Base-by-base conservation (phyloP, 2,888 invertebrate genomes). In the Drosophila neotestacea region DNA sequence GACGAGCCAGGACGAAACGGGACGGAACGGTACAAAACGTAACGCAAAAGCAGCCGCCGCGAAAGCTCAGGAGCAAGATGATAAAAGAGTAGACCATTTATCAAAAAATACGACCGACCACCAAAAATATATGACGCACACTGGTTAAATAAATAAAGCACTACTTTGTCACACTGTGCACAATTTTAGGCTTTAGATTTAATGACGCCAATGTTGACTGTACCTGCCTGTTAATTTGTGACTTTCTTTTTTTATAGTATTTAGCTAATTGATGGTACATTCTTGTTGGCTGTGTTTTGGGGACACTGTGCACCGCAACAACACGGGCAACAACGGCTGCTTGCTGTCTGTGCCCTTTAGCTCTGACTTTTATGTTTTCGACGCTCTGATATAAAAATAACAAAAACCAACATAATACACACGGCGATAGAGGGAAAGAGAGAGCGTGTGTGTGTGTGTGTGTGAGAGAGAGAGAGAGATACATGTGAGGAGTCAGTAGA, bases 21-120 rank as follows among this genome's bases (percentile, higher is more conserved):
- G 41, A 66, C 62, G 44, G 54, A 7, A 46, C 16, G 54, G 61
- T 32, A 32, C 13, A 55, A 48, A 81, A 79, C 73, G 85, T 61
- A 84, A 64, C 58, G 79, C 59, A 69, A 73, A 82, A 72, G 59
- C 46, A 51, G 65, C 64, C 30, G 73, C 69, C 76, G 65, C 78
- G 76, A 71, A 77, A 79, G 85, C 85, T 88, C 85, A 85, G 81
- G 75, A 88, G 87, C 85, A 83, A 88, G 87, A 85, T 85, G 89
- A 88, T 85, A 85, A 88, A 85, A 85, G 89, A 86, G 81, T 79
- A 70, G 81, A 77, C 79, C 89, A 85, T 85, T 85, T 85, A 85
- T 85, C 89, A 85, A 88, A 88, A 87, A 83, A 84, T 83, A 83
- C 82, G 70, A 79, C 55, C 72, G 81, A 83, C 71, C 67, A 69